Percentiles rank a stretch among this genome's conserved stretches.
phyloP scores from a whole-genome alignment of 2,888 invertebrate genomes.

The Papilio protenor region DNA sequence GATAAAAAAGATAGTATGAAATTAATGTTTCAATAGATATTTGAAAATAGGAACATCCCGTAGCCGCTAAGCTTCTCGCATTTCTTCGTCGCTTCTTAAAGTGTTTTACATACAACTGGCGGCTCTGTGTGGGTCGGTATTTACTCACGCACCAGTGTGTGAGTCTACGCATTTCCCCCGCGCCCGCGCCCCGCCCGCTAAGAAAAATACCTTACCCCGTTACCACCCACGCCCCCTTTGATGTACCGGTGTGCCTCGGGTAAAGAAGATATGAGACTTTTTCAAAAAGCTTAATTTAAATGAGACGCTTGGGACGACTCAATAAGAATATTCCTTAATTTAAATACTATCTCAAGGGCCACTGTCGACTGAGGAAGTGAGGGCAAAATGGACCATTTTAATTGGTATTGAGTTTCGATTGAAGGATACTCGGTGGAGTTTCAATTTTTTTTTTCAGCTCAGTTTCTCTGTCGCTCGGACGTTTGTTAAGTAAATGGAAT shows the following conservation, averaged over 20 bases:
- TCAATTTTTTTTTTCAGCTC: slow-evolving; percentile 50
- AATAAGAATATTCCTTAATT: slow-evolving; percentile 82
- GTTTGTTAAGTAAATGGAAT: slow-evolving; percentile 57
- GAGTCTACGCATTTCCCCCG: slow-evolving; percentile 82
- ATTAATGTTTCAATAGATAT: not conserved
- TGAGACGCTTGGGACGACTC: slow-evolving; percentile 78
- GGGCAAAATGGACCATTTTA: slow-evolving; percentile 70
- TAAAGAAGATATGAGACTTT: slow-evolving; percentile 84
- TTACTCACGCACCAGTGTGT: slow-evolving; percentile 81
- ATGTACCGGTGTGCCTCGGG: slow-evolving; percentile 79
- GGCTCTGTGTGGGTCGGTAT: slow-evolving; percentile 77
- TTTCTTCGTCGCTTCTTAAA: slow-evolving; percentile 85
- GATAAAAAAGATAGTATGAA: not conserved
- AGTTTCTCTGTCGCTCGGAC: slow-evolving; percentile 53
- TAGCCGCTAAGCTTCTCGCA: slow-evolving; percentile 81
- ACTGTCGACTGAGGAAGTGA: slow-evolving; percentile 59
- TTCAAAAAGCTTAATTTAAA: slow-evolving; percentile 85
- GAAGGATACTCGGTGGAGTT: slow-evolving; percentile 62
- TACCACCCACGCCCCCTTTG: slow-evolving; percentile 72
- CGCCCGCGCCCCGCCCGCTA: slow-evolving; percentile 50
- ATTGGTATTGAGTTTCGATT: slow-evolving; percentile 84
- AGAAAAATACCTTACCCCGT: slow-evolving; percentile 70
- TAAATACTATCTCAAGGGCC: slow-evolving; percentile 78
- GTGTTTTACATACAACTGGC: slow-evolving; percentile 82
- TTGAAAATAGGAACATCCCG: slow-evolving; percentile 62